phyloP scores from a whole-genome alignment of 2,113 vertebrate genomes.

The Eurypyga helias region DNA sequence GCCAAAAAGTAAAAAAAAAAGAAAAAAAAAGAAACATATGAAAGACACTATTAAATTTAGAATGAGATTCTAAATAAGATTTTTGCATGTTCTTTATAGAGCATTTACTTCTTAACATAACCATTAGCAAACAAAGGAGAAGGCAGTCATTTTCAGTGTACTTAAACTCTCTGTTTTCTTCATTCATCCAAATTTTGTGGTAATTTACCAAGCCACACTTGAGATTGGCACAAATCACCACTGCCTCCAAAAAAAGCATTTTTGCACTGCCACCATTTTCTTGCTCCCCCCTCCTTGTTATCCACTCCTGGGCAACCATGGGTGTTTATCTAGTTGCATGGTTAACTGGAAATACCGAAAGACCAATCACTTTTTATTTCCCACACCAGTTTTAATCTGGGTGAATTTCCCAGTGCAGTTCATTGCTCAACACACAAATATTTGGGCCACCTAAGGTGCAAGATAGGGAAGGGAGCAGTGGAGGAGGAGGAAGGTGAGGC shows the following conservation, averaged over 20 bases:
- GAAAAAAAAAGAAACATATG: background rate
- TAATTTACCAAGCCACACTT: background rate
- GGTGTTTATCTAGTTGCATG: background rate
- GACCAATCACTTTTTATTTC: background rate
- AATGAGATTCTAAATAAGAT: background rate
- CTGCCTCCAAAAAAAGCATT: background rate
- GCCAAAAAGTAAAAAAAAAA: background rate
- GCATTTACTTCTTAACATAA: background rate
- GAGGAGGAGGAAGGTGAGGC: background rate
- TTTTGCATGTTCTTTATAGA: background rate
- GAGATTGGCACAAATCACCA: background rate
- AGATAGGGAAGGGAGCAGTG: background rate
- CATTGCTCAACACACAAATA: background rate
- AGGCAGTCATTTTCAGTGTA: background rate
- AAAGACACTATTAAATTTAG: background rate
- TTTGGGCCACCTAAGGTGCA: background rate
- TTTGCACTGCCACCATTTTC: background rate
- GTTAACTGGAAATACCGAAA: background rate
- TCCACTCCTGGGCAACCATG: fast-evolving
- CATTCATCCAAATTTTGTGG: background rate
- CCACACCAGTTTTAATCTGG: background rate
- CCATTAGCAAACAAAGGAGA: background rate
- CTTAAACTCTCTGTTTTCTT: background rate
- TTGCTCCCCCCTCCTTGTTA: background rate
- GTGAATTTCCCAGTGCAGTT: background rate